Conservation (phyloP, 1,140 invertebrate genomes). For the Drosophila tsacasi region DNA sequence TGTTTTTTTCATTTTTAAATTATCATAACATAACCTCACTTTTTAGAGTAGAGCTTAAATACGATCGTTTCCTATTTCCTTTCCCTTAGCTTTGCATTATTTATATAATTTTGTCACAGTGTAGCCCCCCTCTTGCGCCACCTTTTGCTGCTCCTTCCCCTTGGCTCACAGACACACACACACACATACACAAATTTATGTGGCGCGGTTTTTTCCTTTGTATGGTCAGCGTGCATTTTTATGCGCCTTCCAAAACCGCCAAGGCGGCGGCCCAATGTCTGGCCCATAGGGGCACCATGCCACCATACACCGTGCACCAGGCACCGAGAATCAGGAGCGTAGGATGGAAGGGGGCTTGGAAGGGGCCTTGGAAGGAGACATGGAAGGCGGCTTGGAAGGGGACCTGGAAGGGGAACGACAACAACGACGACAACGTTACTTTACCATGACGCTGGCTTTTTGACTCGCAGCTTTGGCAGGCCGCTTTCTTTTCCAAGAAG, state of each 20-base stretch:
- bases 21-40: neutral
- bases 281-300: constrained; percentile 32
- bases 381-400: neutral
- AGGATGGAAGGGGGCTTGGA: neutral
- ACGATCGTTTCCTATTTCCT: neutral
- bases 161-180: neutral
- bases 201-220: constrained; percentile 37
- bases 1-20: too few relatives aligned
- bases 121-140: constrained; percentile 8
- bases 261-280: constrained; percentile 78
- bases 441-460: constrained; percentile 63
- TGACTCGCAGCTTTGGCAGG: constrained; percentile 58
- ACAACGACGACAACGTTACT: constrained; percentile 45
- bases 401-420: neutral
- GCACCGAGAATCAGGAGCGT: neutral
- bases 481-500: constrained; percentile 81
- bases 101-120: neutral
- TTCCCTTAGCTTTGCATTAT: neutral
- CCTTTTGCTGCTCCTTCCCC: constrained; percentile 2
- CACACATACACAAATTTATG: constrained; percentile 8
- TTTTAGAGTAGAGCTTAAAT: neutral
- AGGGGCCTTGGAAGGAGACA: neutral
- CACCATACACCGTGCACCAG: neutral
- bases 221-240: constrained; percentile 66
- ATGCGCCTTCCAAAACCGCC: constrained; percentile 64